Evolutionary conservation across 2,797 vertebrate species (phyloP).

Genomic region (Lindbergichthys nudifrons): DNA sequence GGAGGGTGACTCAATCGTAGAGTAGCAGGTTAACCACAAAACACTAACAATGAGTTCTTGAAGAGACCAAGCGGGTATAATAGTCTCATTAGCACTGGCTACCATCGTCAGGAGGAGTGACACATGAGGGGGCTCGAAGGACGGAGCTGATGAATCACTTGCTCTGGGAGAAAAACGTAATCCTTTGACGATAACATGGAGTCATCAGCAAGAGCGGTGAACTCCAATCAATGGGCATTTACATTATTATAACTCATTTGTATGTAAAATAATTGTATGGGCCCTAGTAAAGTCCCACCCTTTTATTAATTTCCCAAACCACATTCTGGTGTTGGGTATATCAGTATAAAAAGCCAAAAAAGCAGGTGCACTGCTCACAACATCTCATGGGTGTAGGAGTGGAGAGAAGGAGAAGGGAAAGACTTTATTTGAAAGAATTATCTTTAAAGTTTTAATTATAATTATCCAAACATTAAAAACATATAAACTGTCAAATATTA

Average conservation of each 20-base stretch:
- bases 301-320: background rate
- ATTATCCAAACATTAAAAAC: background rate
- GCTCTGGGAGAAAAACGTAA: slow-evolving; percentile 3
- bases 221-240: background rate
- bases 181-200: background rate
- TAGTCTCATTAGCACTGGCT: slow-evolving; percentile 8
- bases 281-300: background rate
- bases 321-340: background rate
- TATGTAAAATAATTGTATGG: background rate
- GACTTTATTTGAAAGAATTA: background rate
- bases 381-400: too few species aligned
- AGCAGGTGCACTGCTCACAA: background rate
- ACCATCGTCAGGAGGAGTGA: background rate
- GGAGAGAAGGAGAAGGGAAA: background rate
- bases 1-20: slow-evolving; percentile 68
- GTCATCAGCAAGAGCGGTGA: slow-evolving; percentile 8
- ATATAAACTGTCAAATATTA: background rate
- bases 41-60: slow-evolving; percentile 36
- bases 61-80: slow-evolving; percentile 9
- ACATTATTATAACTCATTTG: background rate
- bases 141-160: slow-evolving; percentile 18
- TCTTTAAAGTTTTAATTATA: background rate
- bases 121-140: slow-evolving; percentile 2
- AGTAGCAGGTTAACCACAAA: slow-evolving; percentile 47
- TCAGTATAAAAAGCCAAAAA: background rate